Evolutionary conservation across 1,140 invertebrate species (phyloP).

Genomic region (Aphelenchoides fujianensis): DNA sequence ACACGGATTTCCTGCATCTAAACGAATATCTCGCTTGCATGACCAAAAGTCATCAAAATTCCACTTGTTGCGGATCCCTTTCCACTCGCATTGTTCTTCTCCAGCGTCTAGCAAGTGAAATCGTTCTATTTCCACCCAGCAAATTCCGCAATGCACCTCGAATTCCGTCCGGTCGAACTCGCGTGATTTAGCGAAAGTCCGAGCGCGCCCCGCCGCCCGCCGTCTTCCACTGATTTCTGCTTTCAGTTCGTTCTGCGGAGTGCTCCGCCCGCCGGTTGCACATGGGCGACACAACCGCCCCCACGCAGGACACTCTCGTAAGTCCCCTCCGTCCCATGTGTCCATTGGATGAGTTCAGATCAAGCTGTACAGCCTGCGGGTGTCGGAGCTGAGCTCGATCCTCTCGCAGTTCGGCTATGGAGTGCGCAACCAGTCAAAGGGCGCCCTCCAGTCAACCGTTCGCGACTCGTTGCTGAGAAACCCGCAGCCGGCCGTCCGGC

Average conservation of each 20-base stretch:
- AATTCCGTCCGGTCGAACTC: too few species aligned
- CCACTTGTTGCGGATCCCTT: too few species aligned
- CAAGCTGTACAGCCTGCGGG: not conserved
- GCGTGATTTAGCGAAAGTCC: not conserved
- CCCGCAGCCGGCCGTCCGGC: not conserved
- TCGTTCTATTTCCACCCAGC: too few species aligned
- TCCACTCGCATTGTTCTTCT: too few species aligned
- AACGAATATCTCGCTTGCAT: too few species aligned
- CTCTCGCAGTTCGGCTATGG: not conserved
- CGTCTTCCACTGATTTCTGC: not conserved
- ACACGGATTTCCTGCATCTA: too few species aligned
- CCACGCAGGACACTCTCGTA: not conserved
- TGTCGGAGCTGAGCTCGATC: not conserved
- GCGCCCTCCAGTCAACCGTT: not conserved
- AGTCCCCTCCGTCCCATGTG: not conserved
- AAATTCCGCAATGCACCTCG: too few species aligned
- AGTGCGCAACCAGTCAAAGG: not conserved
- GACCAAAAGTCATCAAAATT: too few species aligned
- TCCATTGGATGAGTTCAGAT: not conserved
- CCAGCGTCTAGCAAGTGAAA: too few species aligned
- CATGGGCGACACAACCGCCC: too few species aligned
- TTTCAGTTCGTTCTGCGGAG: not conserved
- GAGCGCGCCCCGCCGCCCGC: not conserved
- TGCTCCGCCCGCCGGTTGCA: too few species aligned
- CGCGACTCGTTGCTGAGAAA: not conserved